These are phyloP conservation scores for Lepidonotus clava DNA, from an alignment of 2,888 invertebrate species.

Conservation along the genomic window DNA sequence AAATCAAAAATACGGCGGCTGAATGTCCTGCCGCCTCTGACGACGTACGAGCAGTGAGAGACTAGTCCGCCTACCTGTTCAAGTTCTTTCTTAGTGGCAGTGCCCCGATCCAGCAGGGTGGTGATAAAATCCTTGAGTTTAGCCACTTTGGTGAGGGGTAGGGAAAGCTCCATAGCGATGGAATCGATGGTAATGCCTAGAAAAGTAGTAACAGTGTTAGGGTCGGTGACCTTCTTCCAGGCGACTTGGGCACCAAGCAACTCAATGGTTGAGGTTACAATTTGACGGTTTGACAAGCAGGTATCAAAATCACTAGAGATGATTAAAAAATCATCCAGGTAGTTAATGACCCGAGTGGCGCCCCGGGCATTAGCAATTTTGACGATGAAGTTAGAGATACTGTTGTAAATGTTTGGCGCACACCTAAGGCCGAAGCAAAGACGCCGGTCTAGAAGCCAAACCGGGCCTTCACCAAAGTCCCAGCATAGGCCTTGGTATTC, in stretches of 20 bases:
- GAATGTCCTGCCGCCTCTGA: neutral
- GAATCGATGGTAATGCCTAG: neutral
- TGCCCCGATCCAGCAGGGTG: neutral
- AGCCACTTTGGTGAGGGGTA: too few species aligned
- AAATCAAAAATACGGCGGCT: neutral
- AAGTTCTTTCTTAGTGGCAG: neutral
- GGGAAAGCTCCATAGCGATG: neutral
- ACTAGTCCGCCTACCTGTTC: neutral
- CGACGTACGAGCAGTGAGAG: neutral
- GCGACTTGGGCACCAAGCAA: neutral
- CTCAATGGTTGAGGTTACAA: neutral
- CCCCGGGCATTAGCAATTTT: neutral
- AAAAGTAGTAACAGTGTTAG: neutral
- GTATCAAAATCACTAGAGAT: neutral
- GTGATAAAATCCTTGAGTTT: neutral
- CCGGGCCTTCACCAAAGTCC: neutral
- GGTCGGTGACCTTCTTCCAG: neutral
- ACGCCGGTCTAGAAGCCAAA: neutral
- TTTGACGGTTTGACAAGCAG: neutral
- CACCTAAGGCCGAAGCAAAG: neutral
- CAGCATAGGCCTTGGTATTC: neutral
- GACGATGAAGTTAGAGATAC: neutral
- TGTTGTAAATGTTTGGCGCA: neutral
- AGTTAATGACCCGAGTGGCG: neutral
- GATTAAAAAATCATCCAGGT: slow-evolving; percentile 14